Evolutionary conservation across 2,113 vertebrate species (phyloP).

Genomic region (Callipepla californica): DNA sequence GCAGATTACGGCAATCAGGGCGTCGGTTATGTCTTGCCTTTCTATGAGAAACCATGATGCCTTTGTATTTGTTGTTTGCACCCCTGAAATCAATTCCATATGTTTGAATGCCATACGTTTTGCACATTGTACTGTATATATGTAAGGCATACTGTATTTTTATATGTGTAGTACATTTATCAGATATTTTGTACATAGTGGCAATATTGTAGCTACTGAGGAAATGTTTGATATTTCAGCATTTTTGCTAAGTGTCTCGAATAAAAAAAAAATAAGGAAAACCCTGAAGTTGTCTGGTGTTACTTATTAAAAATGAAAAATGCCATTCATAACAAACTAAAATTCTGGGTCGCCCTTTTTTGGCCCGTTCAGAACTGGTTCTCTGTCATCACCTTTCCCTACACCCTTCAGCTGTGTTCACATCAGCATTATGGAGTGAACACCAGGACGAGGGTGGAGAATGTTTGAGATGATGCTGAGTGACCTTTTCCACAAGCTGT

Average conservation of each 20-base stretch:
- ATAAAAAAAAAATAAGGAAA: slow-evolving; percentile 84
- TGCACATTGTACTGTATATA: slow-evolving; percentile 99
- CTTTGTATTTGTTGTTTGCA: slow-evolving; percentile 88
- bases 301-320: neutral
- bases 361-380: too few relatives aligned
- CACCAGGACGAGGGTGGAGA: neutral
- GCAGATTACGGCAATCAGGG: slow-evolving; percentile 73
- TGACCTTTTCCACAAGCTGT: neutral
- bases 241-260: slow-evolving; percentile 87
- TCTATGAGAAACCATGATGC: slow-evolving; percentile 83
- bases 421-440: neutral
- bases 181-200: slow-evolving; percentile 94
- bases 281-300: slow-evolving; percentile 17
- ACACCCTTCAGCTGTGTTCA: neutral
- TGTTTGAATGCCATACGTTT: slow-evolving; percentile 93
- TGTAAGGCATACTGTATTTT: slow-evolving; percentile 97
- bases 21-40: slow-evolving; percentile 79
- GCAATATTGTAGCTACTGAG: slow-evolving; percentile 86
- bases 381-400: too few relatives aligned
- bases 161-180: slow-evolving; percentile 93
- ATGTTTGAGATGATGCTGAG: neutral
- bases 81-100: slow-evolving; percentile 82
- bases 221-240: slow-evolving; percentile 88
- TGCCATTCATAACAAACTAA: neutral
- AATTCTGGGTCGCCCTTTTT: neutral